A percentile compares a stretch with the other conserved stretches of the same genome.
Evolutionary conservation across 2,888 invertebrate genomes (phyloP).

Genomic region (Cephus sareptanus): DNA sequence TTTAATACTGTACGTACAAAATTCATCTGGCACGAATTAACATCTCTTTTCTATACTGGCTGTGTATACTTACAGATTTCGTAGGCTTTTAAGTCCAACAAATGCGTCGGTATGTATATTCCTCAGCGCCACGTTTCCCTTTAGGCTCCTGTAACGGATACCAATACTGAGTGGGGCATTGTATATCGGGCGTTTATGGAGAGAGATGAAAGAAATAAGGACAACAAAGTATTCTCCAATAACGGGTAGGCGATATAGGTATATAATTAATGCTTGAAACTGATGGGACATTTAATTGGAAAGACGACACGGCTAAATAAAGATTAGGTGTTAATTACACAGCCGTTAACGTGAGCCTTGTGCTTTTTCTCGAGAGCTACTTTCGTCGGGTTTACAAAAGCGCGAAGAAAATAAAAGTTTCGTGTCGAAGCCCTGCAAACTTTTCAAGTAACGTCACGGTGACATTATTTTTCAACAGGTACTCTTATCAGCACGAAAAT

Average conservation of each 20-base stretch:
- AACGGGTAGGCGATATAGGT: neutral
- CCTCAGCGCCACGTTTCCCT: conserved; percentile 76
- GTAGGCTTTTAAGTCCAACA: conserved; percentile 74
- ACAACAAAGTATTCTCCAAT: neutral
- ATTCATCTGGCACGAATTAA: neutral
- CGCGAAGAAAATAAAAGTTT: neutral
- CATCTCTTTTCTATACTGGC: neutral
- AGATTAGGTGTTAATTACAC: conserved; percentile 1
- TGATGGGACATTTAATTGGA: conserved; percentile 1
- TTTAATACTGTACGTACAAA: too few relatives aligned
- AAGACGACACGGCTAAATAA: neutral
- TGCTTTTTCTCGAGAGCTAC: neutral
- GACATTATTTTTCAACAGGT: neutral
- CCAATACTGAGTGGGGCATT: neutral
- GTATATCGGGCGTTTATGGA: neutral
- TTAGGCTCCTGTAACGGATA: conserved; percentile 74
- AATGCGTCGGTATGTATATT: conserved; percentile 76
- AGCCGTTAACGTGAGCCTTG: neutral
- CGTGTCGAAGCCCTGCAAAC: neutral
- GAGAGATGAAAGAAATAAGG: neutral
- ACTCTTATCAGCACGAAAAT: neutral
- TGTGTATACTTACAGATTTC: conserved; percentile 75
- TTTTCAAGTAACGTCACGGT: neutral
- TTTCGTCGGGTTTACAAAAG: neutral
- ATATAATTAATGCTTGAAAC: neutral